Conservation (phyloP, 1,140 invertebrate species). For the Penaeus japonicus region DNA sequence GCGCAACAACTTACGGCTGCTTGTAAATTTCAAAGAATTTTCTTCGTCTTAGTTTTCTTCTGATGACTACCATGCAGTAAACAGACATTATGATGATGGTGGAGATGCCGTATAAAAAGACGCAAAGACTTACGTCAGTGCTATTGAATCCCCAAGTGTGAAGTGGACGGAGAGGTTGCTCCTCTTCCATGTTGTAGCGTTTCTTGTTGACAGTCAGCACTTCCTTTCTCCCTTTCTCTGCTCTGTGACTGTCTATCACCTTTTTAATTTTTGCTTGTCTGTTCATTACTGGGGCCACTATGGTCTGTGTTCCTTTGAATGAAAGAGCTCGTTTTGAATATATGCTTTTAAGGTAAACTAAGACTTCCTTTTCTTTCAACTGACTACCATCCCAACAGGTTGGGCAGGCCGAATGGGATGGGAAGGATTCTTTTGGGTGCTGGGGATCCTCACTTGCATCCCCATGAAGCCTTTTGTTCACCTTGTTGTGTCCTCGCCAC, state of each 20-base stretch:
- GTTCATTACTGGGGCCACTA: neutral
- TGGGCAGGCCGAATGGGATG: conserved; percentile 74
- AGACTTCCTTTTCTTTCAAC: conserved; percentile 69
- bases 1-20: conserved; percentile 52
- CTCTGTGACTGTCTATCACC: conserved; percentile 7
- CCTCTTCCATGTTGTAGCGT: conserved; percentile 43
- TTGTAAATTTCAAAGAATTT: conserved; percentile 57
- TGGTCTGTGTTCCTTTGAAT: conserved; percentile 53
- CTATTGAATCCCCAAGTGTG: conserved; percentile 60
- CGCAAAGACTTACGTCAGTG: conserved; percentile 78
- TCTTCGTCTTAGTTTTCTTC: conserved; percentile 65
- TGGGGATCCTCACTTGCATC: conserved; percentile 89
- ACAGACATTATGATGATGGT: conserved; percentile 76
- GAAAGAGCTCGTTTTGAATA: conserved; percentile 72
- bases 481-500: conserved; percentile 94
- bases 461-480: conserved; percentile 85
- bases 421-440: conserved; percentile 92
- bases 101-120: conserved; percentile 76
- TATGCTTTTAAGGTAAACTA: conserved; percentile 78
- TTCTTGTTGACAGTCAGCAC: neutral
- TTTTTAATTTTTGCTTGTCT: conserved; percentile 42
- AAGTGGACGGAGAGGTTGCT: neutral
- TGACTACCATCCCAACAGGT: conserved; percentile 78
- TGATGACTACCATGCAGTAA: conserved; percentile 79
- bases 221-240: conserved; percentile 10